A percentile compares a stretch with the other conserved stretches of the same genome.
Conservation (phyloP, 2,888 invertebrate genomes). For the Eupithecia vulgata region DNA sequence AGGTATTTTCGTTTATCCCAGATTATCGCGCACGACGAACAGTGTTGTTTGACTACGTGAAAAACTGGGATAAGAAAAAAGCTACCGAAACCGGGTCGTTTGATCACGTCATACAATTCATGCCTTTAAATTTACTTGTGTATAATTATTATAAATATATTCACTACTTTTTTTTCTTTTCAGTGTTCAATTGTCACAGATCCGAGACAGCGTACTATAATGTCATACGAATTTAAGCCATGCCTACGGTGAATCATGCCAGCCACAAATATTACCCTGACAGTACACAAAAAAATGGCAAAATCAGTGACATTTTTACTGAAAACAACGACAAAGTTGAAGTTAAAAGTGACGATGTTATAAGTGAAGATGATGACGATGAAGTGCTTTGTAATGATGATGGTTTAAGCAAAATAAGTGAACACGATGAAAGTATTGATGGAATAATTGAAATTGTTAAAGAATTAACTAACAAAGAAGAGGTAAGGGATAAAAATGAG, state of each 20-base stretch:
- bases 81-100: neutral
- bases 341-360: neutral
- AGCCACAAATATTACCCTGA: slow-evolving; percentile 44
- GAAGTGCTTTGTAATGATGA: neutral
- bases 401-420: neutral
- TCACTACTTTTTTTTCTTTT: neutral
- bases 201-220: slow-evolving; percentile 58
- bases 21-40: neutral
- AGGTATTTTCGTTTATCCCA: neutral
- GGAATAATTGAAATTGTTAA: neutral
- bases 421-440: neutral
- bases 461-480: neutral
- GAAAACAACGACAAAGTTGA: neutral
- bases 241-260: slow-evolving; percentile 72
- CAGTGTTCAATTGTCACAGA: slow-evolving; percentile 28
- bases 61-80: neutral
- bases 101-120: neutral
- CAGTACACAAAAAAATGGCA: slow-evolving; percentile 33
- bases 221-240: slow-evolving; percentile 64
- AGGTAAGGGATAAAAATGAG: neutral
- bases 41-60: neutral
- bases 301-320: slow-evolving; percentile 9
- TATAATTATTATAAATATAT: neutral
- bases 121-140: neutral
- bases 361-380: neutral